Evolutionary conservation across 2,113 vertebrate genomes (phyloP).

Genomic region (Cervus canadensis): DNA sequence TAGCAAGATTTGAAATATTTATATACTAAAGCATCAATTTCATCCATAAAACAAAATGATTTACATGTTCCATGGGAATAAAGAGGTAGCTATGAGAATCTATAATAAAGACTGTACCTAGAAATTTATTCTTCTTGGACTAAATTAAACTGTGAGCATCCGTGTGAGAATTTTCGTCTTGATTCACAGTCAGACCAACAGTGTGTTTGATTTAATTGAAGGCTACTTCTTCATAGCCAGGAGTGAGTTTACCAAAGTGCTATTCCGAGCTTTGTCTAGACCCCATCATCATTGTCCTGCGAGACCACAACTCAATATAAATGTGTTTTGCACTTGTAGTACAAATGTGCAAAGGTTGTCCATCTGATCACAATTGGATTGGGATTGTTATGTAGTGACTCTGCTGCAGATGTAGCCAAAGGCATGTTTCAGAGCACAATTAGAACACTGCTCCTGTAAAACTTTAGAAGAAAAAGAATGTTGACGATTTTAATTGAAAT

Average conservation of each 20-base stretch:
- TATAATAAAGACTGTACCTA: neutral
- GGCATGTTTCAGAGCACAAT: neutral
- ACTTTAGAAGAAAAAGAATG: neutral
- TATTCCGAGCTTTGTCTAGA: neutral
- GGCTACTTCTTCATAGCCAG: neutral
- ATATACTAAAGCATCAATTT: neutral
- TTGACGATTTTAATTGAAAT: neutral
- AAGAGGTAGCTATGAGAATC: neutral
- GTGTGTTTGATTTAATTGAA: neutral
- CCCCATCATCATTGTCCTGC: neutral
- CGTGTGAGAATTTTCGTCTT: neutral
- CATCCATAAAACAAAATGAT: slow-evolving; percentile 5
- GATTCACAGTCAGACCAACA: neutral
- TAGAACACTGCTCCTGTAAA: neutral
- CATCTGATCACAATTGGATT: neutral
- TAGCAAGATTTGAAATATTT: slow-evolving; percentile 23
- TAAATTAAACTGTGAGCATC: neutral
- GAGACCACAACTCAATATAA: neutral
- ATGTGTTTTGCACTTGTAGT: neutral
- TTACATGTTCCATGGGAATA: neutral
- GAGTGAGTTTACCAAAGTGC: neutral
- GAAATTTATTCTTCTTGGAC: neutral
- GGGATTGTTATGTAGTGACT: neutral
- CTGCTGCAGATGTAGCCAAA: neutral
- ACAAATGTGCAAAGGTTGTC: neutral